These are phyloP conservation scores for Urechis unicinctus DNA, from an alignment of 2,888 invertebrate genomes.

Conservation along the genomic window DNA sequence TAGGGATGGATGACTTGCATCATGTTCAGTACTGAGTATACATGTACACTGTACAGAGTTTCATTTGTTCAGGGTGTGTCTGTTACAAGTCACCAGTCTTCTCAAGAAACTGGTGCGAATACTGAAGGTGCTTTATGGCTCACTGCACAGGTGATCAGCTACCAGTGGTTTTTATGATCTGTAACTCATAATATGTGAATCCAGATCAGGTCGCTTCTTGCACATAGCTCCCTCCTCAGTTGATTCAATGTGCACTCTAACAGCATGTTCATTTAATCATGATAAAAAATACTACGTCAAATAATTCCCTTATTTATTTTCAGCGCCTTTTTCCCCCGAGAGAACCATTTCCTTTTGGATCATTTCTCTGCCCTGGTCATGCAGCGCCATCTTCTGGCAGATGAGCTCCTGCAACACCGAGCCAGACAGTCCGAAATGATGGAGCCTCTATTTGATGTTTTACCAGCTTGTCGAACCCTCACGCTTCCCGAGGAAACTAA, in stretches of 20 bases:
- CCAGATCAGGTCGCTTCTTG: too few relatives aligned
- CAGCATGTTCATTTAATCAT: too few relatives aligned
- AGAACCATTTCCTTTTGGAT: constrained; percentile 60
- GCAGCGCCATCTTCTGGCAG: constrained; percentile 20
- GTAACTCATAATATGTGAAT: too few relatives aligned
- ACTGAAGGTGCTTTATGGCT: constrained; percentile 31
- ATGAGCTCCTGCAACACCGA: constrained; percentile 12
- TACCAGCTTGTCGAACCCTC: constrained; percentile 31
- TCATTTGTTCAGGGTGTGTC: constrained; percentile 23
- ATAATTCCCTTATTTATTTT: constrained; percentile 34
- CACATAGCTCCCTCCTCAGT: too few relatives aligned
- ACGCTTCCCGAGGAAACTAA: constrained; percentile 37
- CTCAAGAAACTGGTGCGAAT: constrained; percentile 29
- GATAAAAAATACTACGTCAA: background rate
- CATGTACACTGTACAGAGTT: background rate
- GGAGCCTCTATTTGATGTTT: constrained; percentile 23
- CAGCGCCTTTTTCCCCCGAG: constrained; percentile 56
- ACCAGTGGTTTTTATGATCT: too few relatives aligned
- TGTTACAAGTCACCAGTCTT: constrained; percentile 23
- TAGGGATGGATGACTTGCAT: too few relatives aligned
- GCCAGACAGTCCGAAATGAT: constrained; percentile 5
- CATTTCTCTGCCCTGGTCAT: constrained; percentile 57
- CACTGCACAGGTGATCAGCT: constrained; percentile 32
- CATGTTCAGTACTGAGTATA: too few relatives aligned
- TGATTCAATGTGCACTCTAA: background rate